Conservation (phyloP, 2,113 vertebrate genomes). For the Peromyscus leucopus region DNA sequence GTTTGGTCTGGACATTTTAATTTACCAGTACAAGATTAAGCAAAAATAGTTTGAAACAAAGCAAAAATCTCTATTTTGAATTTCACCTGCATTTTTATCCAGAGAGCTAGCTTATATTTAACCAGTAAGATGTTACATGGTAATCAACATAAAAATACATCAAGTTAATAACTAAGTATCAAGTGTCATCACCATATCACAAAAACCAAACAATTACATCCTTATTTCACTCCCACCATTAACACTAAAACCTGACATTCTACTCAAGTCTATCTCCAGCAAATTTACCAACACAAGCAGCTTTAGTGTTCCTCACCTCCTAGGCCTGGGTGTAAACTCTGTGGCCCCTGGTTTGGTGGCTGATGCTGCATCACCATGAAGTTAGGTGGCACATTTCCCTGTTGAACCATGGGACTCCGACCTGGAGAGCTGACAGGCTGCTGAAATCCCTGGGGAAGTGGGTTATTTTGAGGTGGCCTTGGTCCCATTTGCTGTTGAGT, state of each 20-base stretch:
- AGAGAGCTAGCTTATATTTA: slow-evolving; percentile 74
- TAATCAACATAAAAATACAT: slow-evolving; percentile 55
- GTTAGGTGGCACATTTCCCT: slow-evolving; percentile 94
- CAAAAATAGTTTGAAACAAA: slow-evolving; percentile 76
- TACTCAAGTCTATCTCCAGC: slow-evolving; percentile 62
- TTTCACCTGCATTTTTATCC: slow-evolving; percentile 73
- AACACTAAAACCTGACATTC: slow-evolving; percentile 73
- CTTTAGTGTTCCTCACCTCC: slow-evolving; percentile 89
- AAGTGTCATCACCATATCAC: slow-evolving; percentile 66
- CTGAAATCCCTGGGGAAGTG: slow-evolving; percentile 96
- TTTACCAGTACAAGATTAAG: slow-evolving; percentile 72
- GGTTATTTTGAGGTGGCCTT: slow-evolving; percentile 91
- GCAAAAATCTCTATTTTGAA: slow-evolving; percentile 68
- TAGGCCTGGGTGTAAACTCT: slow-evolving; percentile 94
- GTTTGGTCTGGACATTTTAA: slow-evolving; percentile 74
- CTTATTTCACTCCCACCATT: slow-evolving; percentile 71
- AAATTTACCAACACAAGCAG: slow-evolving; percentile 76
- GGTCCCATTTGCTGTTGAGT: slow-evolving; percentile 92
- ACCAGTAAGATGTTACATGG: slow-evolving; percentile 67
- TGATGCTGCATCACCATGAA: slow-evolving; percentile 98
- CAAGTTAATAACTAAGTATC: slow-evolving; percentile 76
- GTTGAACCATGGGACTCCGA: slow-evolving; percentile 94
- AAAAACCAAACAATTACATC: slow-evolving; percentile 74
- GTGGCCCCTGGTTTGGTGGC: slow-evolving; percentile 91
- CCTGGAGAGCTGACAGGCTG: slow-evolving; percentile 96